Evolutionary conservation across 2,797 vertebrate genomes (phyloP).

Genomic region (Odontamblyopus lacepedii): DNA sequence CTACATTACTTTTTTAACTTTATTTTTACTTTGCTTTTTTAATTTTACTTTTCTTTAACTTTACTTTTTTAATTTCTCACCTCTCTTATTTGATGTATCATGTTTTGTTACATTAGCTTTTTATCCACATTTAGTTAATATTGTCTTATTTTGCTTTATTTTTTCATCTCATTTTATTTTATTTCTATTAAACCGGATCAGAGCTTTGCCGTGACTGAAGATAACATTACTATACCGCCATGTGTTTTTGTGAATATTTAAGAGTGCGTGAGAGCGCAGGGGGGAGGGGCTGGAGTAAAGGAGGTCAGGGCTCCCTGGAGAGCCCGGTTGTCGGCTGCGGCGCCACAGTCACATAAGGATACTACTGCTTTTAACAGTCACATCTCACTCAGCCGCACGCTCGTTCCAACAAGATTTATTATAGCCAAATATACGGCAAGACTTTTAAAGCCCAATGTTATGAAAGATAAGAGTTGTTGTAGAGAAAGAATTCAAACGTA

Average conservation of each 20-base stretch:
- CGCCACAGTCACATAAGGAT: conserved; percentile 52
- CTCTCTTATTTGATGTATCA: too few species aligned
- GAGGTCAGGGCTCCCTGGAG: conserved; percentile 41
- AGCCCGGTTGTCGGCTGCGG: conserved; percentile 36
- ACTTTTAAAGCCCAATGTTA: not conserved
- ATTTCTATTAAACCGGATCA: too few species aligned
- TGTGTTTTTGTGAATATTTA: conserved; percentile 26
- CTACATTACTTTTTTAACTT: too few species aligned
- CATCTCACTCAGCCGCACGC: conserved; percentile 9
- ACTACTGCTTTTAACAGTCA: conserved; percentile 19
- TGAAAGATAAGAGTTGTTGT: conserved; percentile 1
- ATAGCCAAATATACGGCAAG: not conserved
- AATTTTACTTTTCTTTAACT: too few species aligned
- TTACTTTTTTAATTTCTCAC: too few species aligned
- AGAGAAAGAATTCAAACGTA: not conserved
- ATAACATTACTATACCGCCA: conserved; percentile 23
- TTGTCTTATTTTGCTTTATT: too few species aligned
- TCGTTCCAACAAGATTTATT: not conserved
- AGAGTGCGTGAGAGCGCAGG: not conserved
- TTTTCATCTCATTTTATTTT: too few species aligned
- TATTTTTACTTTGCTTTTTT: too few species aligned
- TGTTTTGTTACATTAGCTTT: too few species aligned
- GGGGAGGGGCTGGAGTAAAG: conserved; percentile 6
- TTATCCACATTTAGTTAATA: too few species aligned
- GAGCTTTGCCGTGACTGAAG: not conserved